Conservation (phyloP, 53 echinoderm and acorn worm genomes). For the Echinometra lucunter region DNA sequence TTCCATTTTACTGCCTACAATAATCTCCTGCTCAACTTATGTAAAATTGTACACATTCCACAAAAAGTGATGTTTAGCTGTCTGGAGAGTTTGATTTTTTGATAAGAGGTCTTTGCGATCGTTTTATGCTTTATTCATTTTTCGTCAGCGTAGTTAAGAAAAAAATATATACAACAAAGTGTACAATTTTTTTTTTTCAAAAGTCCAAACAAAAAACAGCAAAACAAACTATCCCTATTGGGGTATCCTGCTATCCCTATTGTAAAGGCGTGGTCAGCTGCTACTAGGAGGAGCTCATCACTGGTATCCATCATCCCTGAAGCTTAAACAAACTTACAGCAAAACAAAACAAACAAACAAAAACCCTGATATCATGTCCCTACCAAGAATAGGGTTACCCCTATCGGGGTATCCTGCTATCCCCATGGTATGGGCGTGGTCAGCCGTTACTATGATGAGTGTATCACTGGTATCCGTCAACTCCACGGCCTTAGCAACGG, state of each 20-base stretch:
- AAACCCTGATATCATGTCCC: background rate
- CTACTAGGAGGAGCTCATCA: slow-evolving; percentile 88
- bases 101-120: too few relatives aligned
- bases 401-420: slow-evolving; percentile 81
- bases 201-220: too few relatives aligned
- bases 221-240: slow-evolving; percentile 78
- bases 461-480: slow-evolving; percentile 81
- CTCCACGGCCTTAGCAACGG: slow-evolving; percentile 85
- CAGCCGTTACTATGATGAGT: slow-evolving; percentile 90
- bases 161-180: too few relatives aligned
- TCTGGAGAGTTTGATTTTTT: too few relatives aligned
- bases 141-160: too few relatives aligned
- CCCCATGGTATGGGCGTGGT: slow-evolving; percentile 92
- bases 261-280: slow-evolving; percentile 92
- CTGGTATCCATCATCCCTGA: slow-evolving; percentile 74
- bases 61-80: too few relatives aligned
- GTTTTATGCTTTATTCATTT: too few relatives aligned
- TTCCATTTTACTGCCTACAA: too few relatives aligned
- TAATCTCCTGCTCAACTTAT: too few relatives aligned
- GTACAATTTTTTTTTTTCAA: too few relatives aligned
- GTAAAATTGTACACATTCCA: too few relatives aligned
- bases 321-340: background rate
- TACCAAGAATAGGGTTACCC: slow-evolving; percentile 94
- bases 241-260: slow-evolving; percentile 87
- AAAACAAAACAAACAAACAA: background rate